Evolutionary conservation across 2,113 vertebrate genomes (phyloP).

Genomic region (Vanacampus margaritifer): DNA sequence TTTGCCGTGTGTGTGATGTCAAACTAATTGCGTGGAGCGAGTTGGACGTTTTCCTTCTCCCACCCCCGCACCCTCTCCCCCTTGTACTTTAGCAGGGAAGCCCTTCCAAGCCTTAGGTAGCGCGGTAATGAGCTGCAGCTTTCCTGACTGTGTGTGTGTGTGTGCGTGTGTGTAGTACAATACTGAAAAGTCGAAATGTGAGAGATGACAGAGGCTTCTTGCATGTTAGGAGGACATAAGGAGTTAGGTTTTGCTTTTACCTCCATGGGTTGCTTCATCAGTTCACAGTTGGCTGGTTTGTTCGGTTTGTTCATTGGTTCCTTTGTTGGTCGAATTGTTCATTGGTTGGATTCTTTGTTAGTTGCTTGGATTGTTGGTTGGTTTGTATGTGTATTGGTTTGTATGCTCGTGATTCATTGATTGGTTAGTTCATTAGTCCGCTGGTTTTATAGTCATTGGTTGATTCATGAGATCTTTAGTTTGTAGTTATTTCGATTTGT

Average conservation of each 20-base stretch:
- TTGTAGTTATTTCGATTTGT: too few species aligned
- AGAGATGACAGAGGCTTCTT: not conserved
- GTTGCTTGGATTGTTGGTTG: too few species aligned
- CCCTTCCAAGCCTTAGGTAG: constrained; percentile 54
- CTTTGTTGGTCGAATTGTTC: too few species aligned
- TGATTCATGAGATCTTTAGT: too few species aligned
- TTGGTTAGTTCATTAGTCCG: too few species aligned
- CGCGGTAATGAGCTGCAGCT: constrained; percentile 57
- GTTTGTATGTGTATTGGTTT: too few species aligned
- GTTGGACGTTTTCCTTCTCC: constrained; percentile 16
- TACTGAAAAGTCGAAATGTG: not conserved
- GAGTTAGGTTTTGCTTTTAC: not conserved
- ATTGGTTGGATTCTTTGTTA: too few species aligned
- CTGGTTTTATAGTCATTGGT: too few species aligned
- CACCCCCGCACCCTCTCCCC: constrained; percentile 9
- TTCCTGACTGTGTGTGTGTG: constrained; percentile 37
- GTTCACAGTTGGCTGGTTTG: too few species aligned
- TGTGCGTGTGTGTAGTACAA: constrained; percentile 17
- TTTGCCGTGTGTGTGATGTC: not conserved
- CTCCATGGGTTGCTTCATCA: not conserved
- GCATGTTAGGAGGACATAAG: not conserved
- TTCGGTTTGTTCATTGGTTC: too few species aligned
- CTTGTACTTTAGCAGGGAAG: constrained; percentile 35
- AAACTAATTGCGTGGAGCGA: constrained; percentile 6
- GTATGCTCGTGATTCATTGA: too few species aligned